Conservation (phyloP, 2,113 vertebrate genomes). For the Apodemus sylvaticus region DNA sequence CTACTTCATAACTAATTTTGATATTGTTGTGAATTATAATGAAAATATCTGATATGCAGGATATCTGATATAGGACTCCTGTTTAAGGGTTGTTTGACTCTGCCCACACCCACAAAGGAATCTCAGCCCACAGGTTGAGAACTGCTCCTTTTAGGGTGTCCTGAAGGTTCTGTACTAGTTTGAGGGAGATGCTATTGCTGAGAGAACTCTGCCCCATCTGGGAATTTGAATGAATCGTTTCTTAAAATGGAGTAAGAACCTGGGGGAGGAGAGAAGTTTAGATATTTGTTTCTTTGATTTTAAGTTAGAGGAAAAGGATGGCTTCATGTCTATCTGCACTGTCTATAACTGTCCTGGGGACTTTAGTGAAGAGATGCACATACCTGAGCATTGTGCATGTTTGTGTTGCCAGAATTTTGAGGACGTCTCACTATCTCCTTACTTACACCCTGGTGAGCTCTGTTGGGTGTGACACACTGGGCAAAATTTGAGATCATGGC, state of each 20-base stretch:
- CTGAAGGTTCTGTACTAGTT: background rate
- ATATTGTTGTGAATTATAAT: background rate
- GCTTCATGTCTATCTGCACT: background rate
- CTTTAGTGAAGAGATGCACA: background rate
- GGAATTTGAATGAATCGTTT: background rate
- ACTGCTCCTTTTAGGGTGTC: background rate
- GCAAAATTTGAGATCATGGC: background rate
- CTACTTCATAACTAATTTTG: background rate
- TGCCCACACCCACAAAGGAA: background rate
- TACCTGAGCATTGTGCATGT: background rate
- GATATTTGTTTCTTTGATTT: background rate
- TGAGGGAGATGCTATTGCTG: background rate
- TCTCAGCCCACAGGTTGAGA: background rate
- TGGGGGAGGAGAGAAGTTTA: background rate
- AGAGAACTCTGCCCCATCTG: background rate
- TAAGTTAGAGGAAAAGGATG: background rate
- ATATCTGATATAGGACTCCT: background rate
- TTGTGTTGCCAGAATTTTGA: background rate
- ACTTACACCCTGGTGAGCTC: background rate
- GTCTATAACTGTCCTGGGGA: background rate
- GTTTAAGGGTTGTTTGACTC: background rate
- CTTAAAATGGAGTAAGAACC: background rate
- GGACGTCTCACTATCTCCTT: background rate
- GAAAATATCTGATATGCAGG: background rate
- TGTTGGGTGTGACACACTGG: background rate